A percentile compares a stretch with the other conserved stretches of the same genome.
Conservation (phyloP, 2,113 vertebrate species). For the Mugil cephalus region DNA sequence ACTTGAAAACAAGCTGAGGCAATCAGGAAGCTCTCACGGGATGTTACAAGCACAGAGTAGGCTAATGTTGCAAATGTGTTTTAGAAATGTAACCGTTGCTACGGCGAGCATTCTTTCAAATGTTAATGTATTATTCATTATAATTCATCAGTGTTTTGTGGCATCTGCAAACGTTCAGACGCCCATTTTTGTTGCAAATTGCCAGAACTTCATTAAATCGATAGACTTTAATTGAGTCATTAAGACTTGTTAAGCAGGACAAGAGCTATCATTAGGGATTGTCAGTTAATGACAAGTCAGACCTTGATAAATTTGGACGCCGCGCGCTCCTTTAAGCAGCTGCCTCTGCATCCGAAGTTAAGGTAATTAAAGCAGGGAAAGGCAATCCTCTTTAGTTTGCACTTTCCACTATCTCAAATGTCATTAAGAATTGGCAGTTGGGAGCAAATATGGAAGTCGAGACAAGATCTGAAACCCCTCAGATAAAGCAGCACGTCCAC, state of each 20-base stretch:
- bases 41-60: background rate
- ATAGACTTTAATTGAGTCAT: background rate
- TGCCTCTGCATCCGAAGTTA: background rate
- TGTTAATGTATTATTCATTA: too few species aligned
- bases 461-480: background rate
- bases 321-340: constrained; percentile 8
- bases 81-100: too few species aligned
- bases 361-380: constrained; percentile 2
- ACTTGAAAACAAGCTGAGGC: background rate
- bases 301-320: background rate
- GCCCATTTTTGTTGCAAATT: background rate
- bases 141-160: background rate
- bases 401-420: background rate
- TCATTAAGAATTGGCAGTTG: background rate
- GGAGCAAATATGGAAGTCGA: background rate
- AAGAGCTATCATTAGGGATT: constrained; percentile 17
- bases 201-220: constrained; percentile 8
- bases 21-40: background rate
- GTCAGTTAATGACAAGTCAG: constrained; percentile 1
- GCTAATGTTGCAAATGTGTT: background rate
- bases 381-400: background rate
- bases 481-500: background rate
- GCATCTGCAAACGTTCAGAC: background rate
- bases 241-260: constrained; percentile 11
- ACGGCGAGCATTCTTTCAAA: too few species aligned